Conservation (phyloP, 2,888 invertebrate genomes). For the Trichogramma dendrolimi region DNA sequence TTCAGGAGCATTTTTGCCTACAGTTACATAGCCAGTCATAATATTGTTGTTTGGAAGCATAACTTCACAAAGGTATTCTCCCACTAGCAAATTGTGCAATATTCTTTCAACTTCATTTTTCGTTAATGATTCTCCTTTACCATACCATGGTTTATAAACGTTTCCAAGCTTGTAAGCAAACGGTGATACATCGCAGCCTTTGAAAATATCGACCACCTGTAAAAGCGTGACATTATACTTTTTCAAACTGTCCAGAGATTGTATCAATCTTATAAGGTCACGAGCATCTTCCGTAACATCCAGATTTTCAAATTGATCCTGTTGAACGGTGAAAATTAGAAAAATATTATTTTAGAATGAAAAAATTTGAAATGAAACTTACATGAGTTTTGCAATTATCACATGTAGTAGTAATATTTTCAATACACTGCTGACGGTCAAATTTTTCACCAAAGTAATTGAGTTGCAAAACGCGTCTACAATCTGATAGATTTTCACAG, state of each 20-base stretch:
- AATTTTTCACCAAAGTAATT: constrained; percentile 86
- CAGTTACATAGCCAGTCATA: constrained; percentile 75
- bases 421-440: constrained; percentile 66
- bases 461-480: constrained; percentile 80
- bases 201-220: constrained; percentile 44
- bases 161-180: constrained; percentile 31
- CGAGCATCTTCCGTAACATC: constrained; percentile 79
- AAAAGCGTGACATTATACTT: constrained; percentile 43
- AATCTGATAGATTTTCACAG: constrained; percentile 91
- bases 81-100: constrained; percentile 75
- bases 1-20: constrained; percentile 67
- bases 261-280: constrained; percentile 65
- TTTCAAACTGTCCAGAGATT: constrained; percentile 55
- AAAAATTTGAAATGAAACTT: not conserved
- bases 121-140: constrained; percentile 62
- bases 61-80: constrained; percentile 72
- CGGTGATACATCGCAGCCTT: constrained; percentile 47
- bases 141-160: constrained; percentile 54
- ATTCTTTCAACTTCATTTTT: constrained; percentile 76
- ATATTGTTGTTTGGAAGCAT: constrained; percentile 74
- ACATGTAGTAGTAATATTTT: constrained; percentile 69
- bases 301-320: constrained; percentile 50
- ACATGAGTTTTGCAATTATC: constrained; percentile 74
- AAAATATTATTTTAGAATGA: not conserved
- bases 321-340: constrained; percentile 24